Evolutionary conservation across 2,888 invertebrate genomes (phyloP).

Genomic region (Diaprepes abbreviatus): DNA sequence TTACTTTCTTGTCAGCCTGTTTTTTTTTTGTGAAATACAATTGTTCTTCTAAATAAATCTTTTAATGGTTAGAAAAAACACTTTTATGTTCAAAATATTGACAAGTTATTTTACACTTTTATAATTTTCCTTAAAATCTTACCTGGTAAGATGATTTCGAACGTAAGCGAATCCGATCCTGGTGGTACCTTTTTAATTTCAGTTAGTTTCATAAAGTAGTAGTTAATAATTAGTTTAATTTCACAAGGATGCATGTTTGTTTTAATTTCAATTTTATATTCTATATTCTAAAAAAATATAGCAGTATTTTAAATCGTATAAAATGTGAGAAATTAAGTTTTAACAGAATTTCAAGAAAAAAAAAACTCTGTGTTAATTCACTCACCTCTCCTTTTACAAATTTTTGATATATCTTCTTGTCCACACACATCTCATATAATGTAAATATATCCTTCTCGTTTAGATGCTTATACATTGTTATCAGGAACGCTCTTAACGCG

Average conservation of each 20-base stretch:
- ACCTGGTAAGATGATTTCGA: slow-evolving; percentile 36
- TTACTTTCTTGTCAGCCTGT: too few relatives aligned
- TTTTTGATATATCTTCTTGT: slow-evolving; percentile 48
- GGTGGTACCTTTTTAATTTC: slow-evolving; percentile 27
- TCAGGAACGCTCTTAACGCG: slow-evolving; percentile 49
- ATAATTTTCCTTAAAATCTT: too few relatives aligned
- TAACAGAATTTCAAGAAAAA: slow-evolving; percentile 15
- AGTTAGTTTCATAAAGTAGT: slow-evolving; percentile 41
- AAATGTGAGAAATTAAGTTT: slow-evolving; percentile 3
- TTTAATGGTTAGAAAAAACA: too few relatives aligned
- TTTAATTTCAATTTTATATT: slow-evolving; percentile 35
- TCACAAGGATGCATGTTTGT: slow-evolving; percentile 46
- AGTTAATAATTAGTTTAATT: slow-evolving; percentile 45
- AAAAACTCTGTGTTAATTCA: neutral
- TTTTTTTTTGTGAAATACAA: too few relatives aligned
- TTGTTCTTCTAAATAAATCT: too few relatives aligned
- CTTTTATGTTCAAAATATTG: too few relatives aligned
- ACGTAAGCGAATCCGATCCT: slow-evolving; percentile 11
- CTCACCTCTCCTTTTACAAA: slow-evolving; percentile 13
- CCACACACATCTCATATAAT: slow-evolving; percentile 50
- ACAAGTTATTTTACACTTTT: too few relatives aligned
- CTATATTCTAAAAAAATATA: slow-evolving; percentile 25
- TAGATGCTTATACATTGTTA: slow-evolving; percentile 39
- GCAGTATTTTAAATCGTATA: too few relatives aligned
- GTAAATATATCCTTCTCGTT: slow-evolving; percentile 20